Percentiles rank a stretch among this genome's conserved stretches.
These are phyloP conservation scores for Amphiduros pacificus DNA, from an alignment of 2,888 invertebrate species.

Conservation along the genomic window DNA sequence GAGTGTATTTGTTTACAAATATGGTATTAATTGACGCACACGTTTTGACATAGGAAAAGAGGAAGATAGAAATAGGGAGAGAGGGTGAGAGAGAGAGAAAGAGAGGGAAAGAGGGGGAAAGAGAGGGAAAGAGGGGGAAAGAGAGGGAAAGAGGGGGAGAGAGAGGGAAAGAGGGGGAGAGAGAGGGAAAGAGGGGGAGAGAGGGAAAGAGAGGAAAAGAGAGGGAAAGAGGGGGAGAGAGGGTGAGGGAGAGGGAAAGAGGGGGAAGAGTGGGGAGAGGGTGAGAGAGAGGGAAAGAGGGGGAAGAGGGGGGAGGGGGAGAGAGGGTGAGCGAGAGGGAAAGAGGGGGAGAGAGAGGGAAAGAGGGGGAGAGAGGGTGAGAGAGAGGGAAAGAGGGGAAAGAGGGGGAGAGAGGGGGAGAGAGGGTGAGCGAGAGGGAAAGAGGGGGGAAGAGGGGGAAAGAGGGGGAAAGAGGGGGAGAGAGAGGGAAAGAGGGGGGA, in stretches of 20 bases:
- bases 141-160: too few species aligned
- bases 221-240: not conserved
- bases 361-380: not conserved
- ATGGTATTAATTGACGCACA: too few species aligned
- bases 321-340: not conserved
- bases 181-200: too few species aligned
- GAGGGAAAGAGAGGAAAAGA: not conserved
- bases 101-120: too few species aligned
- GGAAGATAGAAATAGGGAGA: too few species aligned
- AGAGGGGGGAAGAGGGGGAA: not conserved
- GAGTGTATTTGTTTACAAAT: too few species aligned
- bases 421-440: not conserved
- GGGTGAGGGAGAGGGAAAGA: not conserved
- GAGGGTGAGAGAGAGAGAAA: too few species aligned
- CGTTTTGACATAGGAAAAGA: too few species aligned
- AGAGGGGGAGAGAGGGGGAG: not conserved
- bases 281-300: not conserved
- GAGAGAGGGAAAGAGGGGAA: not conserved
- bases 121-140: too few species aligned
- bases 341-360: not conserved
- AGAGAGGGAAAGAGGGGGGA: not conserved
- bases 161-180: too few species aligned
- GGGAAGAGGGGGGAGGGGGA: not conserved
- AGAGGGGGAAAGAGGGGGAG: not conserved
- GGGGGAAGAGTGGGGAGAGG: not conserved